Percentiles rank a stretch among this genome's conserved stretches.
phyloP scores from a whole-genome alignment of 2,797 vertebrate genomes.

The Falco rusticolus region DNA sequence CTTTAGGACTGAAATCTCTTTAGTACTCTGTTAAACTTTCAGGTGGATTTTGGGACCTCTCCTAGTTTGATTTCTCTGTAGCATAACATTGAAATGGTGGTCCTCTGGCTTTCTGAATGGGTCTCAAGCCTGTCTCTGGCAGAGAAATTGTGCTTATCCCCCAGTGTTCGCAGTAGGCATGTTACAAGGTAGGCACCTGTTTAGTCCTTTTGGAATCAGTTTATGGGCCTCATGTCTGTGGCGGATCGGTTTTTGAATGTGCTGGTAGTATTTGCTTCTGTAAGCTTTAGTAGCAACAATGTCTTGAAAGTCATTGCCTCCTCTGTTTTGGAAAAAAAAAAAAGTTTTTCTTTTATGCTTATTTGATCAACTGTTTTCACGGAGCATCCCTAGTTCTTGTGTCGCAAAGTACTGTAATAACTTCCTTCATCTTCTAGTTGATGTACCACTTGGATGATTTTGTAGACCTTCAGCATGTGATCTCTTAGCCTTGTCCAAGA shows the following conservation, averaged over 20 bases:
- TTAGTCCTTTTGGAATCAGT: neutral
- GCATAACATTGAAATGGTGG: neutral
- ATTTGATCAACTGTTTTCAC: neutral
- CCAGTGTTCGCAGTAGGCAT: accelerated
- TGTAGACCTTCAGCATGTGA: neutral
- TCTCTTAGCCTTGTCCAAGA: neutral
- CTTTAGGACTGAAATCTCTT: neutral
- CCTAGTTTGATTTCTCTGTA: neutral
- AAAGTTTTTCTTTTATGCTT: no score
- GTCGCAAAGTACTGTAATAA: neutral
- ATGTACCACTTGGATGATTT: neutral
- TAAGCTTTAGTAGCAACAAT: neutral
- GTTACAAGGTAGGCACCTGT: neutral
- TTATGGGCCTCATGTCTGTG: neutral
- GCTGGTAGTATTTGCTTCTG: neutral
- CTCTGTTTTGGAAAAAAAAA: neutral
- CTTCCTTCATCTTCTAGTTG: neutral
- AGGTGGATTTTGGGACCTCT: neutral
- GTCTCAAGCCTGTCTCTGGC: neutral
- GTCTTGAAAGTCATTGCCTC: neutral
- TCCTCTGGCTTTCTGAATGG: neutral
- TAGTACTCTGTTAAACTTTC: neutral
- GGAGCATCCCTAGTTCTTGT: neutral
- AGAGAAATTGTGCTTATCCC: neutral
- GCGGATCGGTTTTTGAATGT: neutral